Percentiles rank a stretch among this genome's conserved stretches.
These are phyloP conservation scores for Erannis defoliaria DNA, from an alignment of 2,888 invertebrate species.

Conservation along the genomic window DNA sequence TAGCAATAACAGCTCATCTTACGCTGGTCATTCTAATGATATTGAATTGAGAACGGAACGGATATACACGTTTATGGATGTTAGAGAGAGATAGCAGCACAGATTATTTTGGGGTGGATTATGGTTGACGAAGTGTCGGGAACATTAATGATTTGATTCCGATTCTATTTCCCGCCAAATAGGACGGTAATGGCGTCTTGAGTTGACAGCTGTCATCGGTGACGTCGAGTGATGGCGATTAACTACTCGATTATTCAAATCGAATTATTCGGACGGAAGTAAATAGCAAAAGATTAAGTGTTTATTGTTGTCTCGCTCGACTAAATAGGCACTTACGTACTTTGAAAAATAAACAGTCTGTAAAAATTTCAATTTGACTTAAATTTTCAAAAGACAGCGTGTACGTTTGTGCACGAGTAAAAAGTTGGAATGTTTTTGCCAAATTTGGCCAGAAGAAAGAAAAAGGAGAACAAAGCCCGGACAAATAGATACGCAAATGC, in stretches of 20 bases:
- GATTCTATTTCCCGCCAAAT: conserved; percentile 60
- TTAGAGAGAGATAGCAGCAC: conserved; percentile 47
- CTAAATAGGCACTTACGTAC: neutral
- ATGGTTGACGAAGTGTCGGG: conserved; percentile 64
- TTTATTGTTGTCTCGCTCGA: neutral
- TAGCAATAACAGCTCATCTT: conserved; percentile 24
- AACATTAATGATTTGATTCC: conserved; percentile 62
- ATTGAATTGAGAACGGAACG: conserved; percentile 66
- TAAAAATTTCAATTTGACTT: no score
- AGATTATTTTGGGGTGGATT: conserved; percentile 66
- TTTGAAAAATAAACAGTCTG: neutral
- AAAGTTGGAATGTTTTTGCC: no score
- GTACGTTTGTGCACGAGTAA: no score
- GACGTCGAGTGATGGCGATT: conserved; percentile 50
- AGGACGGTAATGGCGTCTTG: conserved; percentile 72
- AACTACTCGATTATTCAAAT: conserved; percentile 44
- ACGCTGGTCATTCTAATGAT: conserved; percentile 53
- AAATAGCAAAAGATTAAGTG: conserved; percentile 9
- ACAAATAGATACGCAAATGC: no score
- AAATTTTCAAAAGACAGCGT: no score
- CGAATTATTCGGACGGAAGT: conserved; percentile 21
- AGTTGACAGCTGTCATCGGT: conserved; percentile 72
- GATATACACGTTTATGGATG: conserved; percentile 36
- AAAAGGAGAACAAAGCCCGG: no score
- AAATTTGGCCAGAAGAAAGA: no score